Evolutionary conservation across 2,113 vertebrate genomes (phyloP), one percentile per base, ranked within the genome.

Genomic region (Terrapene triunguis): DNA sequence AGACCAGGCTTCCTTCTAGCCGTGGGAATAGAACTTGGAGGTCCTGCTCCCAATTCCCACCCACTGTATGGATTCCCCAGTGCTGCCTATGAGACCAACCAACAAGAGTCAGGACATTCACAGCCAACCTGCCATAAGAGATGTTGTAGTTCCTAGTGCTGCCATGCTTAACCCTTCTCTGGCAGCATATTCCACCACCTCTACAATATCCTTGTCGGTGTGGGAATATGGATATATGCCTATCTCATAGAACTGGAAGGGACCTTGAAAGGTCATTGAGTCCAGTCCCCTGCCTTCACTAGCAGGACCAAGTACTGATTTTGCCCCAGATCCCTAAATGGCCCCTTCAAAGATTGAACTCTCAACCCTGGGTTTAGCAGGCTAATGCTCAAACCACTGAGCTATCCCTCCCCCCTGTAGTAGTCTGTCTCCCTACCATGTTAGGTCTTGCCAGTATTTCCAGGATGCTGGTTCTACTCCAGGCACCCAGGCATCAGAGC

Each of bases 201-300:
- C 55, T 19, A n/a, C 89, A 6, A 10, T 29, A 48, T 50, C 72
- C 32, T 1, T 1, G 19, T 3, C 5, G n/a, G 1, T 50, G 27
- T 54, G 86, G 72, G 38, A 2, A 10, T 1, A 7, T 29, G 69
- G 44, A 44, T 44, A 44, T 44, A 44, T 44, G 44, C 44, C 44
- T 44, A 44, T 44, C 44, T 44, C 44, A 44, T 44, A 44, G 44
- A 44, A 44, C 44, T 6, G 5, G 44, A 44, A 44, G 44, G 44
- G 44, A 44, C 44, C 44, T 44, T 44, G 44, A 44, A 44, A 44
- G 44, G 44, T 44, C 44, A 44, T 44, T 44, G 44, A 44, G 44
- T 44, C 44, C 5, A 44, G 2, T 44, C 5, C 44, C 44, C 44
- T 44, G 44, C 44, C 44, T 44, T 44, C 44, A 44, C 44, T 44